A percentile compares a stretch with the other conserved stretches of the same genome.
These are phyloP conservation scores for Andrena chrysosceles DNA, from an alignment of 2,888 invertebrate species.

Conservation along the genomic window DNA sequence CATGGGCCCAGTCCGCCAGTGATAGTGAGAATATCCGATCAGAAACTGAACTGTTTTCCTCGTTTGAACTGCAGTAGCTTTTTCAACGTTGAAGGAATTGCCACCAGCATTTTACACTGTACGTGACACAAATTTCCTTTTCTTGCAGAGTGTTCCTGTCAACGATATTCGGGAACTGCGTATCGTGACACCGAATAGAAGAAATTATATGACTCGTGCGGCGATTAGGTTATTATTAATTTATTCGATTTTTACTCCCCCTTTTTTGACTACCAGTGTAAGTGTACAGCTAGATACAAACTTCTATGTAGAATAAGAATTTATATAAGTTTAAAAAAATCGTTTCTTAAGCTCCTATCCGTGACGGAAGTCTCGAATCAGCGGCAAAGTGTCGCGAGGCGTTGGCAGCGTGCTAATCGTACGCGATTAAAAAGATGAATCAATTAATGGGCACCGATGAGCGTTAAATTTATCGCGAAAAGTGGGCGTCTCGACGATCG, in stretches of 20 bases:
- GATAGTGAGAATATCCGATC: no score
- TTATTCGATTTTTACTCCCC: constrained; percentile 27
- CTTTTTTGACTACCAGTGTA: constrained; percentile 12
- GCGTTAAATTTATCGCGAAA: constrained; percentile 2
- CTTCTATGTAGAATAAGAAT: constrained; percentile 35
- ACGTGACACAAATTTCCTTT: neutral
- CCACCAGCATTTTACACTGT: no score
- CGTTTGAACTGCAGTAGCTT: no score
- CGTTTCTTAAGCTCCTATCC: constrained; percentile 15
- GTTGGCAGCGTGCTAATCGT: constrained; percentile 41
- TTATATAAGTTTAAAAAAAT: constrained; percentile 31
- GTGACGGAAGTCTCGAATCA: neutral
- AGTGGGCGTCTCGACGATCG: neutral
- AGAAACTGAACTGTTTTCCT: no score
- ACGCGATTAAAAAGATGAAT: constrained; percentile 29
- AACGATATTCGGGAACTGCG: constrained; percentile 56
- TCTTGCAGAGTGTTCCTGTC: constrained; percentile 48
- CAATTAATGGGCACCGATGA: constrained; percentile 26
- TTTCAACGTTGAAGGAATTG: no score
- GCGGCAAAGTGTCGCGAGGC: constrained; percentile 5
- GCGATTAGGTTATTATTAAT: constrained; percentile 15
- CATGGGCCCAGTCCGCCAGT: no score
- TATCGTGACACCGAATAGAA: constrained; percentile 19
- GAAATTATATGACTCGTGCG: neutral
- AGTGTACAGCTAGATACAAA: constrained; percentile 22